Conservation (phyloP, 2,113 vertebrate species). For the Vicugna pacos region DNA sequence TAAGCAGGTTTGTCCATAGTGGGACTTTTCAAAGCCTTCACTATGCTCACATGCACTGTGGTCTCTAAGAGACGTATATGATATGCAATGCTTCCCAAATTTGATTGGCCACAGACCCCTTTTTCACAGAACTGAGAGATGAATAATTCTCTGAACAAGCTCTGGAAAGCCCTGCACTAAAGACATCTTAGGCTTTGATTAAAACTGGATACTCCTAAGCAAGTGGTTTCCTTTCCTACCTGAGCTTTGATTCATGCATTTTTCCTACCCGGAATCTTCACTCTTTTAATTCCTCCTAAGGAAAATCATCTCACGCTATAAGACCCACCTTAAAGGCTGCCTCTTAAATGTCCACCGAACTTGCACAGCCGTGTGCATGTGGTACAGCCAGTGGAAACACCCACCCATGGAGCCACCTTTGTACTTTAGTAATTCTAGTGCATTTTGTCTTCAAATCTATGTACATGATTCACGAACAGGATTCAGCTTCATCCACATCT, state of each 20-base stretch:
- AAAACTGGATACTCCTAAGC: not conserved
- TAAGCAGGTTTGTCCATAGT: not conserved
- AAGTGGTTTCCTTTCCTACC: not conserved
- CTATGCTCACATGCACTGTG: not conserved
- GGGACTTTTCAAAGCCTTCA: not conserved
- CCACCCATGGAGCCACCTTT: not conserved
- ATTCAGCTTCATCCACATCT: not conserved
- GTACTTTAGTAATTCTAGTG: not conserved
- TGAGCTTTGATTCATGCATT: not conserved
- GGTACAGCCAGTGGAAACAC: not conserved
- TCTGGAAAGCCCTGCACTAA: not conserved
- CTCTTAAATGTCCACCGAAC: not conserved
- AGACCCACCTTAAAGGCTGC: not conserved
- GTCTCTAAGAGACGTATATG: not conserved
- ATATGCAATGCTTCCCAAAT: not conserved
- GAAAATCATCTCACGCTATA: not conserved
- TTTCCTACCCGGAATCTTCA: not conserved
- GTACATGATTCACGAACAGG: not conserved
- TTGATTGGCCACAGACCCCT: not conserved
- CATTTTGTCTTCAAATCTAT: conserved; percentile 22
- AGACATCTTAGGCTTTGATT: not conserved
- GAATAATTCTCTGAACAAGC: not conserved
- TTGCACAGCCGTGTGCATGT: not conserved
- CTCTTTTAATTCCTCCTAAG: not conserved
- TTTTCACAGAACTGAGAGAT: not conserved